phyloP scores from a whole-genome alignment of 2,113 vertebrate species.

The Pluvialis apricaria region DNA sequence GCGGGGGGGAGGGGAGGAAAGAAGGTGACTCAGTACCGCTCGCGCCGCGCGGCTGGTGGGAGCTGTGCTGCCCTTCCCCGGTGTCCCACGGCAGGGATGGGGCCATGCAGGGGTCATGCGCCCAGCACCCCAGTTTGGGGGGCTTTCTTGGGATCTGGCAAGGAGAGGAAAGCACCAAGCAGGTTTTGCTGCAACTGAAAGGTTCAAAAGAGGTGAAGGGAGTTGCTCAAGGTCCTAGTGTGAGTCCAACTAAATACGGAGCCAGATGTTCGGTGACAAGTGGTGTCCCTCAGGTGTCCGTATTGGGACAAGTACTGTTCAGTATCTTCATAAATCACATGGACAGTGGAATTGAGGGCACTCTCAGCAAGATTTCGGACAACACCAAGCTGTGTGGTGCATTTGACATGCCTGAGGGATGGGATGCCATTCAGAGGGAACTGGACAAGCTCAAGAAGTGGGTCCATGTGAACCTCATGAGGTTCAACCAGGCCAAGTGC shows the following conservation, averaged over 20 bases:
- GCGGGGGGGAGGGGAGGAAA: fast-evolving
- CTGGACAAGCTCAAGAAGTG: background rate
- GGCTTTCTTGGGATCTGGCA: background rate
- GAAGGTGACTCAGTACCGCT: background rate
- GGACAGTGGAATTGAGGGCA: background rate
- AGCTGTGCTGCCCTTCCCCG: background rate
- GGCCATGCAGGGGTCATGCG: background rate
- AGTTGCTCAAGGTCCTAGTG: background rate
- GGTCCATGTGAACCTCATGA: background rate
- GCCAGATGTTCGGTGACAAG: background rate
- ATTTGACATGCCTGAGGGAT: background rate
- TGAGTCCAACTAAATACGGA: background rate
- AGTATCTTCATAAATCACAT: background rate
- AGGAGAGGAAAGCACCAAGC: background rate
- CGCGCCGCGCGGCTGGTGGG: fast-evolving
- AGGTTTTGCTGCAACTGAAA: background rate
- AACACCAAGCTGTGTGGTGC: background rate
- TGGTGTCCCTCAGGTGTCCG: background rate
- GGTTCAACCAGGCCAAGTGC: background rate
- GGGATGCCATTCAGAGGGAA: background rate
- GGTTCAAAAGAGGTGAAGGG: background rate
- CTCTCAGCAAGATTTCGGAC: background rate
- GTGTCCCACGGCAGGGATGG: background rate
- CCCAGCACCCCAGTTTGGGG: fast-evolving
- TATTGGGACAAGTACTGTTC: background rate